These are phyloP conservation scores for Cecropterus lyciades DNA, from an alignment of 1,140 invertebrate genomes.

Conservation along the genomic window DNA sequence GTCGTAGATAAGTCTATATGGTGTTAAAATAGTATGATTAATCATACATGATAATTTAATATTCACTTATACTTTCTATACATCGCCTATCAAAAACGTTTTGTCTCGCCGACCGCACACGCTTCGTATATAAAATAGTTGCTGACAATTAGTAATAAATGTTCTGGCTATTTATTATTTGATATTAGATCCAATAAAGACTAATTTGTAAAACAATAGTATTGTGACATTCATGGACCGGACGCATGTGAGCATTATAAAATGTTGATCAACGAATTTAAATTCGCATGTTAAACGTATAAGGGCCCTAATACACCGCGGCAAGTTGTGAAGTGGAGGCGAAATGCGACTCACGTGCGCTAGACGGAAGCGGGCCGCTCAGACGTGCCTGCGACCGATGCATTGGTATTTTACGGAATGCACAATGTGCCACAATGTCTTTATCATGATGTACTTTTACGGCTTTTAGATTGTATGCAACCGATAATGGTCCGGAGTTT, in stretches of 20 bases:
- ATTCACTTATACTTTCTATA: no score
- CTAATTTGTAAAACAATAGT: slow-evolving; percentile 65
- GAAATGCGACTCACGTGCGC: slow-evolving; percentile 63
- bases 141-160: slow-evolving; percentile 36
- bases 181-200: slow-evolving; percentile 42
- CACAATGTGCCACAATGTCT: slow-evolving; percentile 59
- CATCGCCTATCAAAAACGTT: slow-evolving; percentile 27
- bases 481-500: slow-evolving; percentile 44
- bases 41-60: no score
- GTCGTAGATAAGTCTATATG: no score
- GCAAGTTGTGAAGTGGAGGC: slow-evolving; percentile 59
- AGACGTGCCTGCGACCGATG: slow-evolving; percentile 46
- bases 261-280: slow-evolving; percentile 67
- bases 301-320: slow-evolving; percentile 61
- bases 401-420: slow-evolving; percentile 73
- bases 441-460: slow-evolving; percentile 63
- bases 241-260: slow-evolving; percentile 61
- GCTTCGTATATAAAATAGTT: slow-evolving; percentile 8
- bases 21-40: no score
- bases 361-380: slow-evolving; percentile 70
- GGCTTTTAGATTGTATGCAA: slow-evolving; percentile 54
- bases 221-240: slow-evolving; percentile 57
- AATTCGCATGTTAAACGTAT: slow-evolving; percentile 68
- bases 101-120: neutral
- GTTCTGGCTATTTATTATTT: slow-evolving; percentile 35